Conservation (phyloP, 1,140 invertebrate genomes). For the Plodia interpunctella region DNA sequence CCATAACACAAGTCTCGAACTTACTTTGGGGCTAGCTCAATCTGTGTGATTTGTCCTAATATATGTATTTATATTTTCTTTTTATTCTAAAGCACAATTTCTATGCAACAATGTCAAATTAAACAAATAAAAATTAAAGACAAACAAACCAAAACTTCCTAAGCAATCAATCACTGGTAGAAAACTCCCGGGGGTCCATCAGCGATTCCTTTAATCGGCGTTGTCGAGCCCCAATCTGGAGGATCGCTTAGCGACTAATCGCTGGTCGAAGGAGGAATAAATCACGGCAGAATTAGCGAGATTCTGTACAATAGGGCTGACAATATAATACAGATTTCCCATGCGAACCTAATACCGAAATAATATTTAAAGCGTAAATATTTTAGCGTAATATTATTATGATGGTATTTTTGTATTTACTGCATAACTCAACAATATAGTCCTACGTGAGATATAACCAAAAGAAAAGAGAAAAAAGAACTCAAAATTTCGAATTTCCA, state of each 20-base stretch:
- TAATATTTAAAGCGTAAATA: neutral
- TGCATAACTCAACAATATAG: too few species aligned
- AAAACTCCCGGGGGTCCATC: neutral
- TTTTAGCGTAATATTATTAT: too few species aligned
- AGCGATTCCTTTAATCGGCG: constrained; percentile 4
- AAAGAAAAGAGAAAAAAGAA: too few species aligned
- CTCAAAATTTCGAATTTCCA: too few species aligned
- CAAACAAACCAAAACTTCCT: neutral
- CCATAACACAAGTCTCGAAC: too few species aligned
- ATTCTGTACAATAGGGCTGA: neutral
- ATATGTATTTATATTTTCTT: too few species aligned
- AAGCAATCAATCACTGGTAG: neutral
- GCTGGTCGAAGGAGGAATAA: constrained; percentile 1
- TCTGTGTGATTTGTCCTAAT: too few species aligned
- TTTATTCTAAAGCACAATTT: too few species aligned
- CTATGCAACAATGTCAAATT: neutral
- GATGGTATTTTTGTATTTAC: too few species aligned
- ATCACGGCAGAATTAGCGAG: neutral
- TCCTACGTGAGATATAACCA: too few species aligned
- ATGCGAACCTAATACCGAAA: too few species aligned
- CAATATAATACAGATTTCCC: neutral
- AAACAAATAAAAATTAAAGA: neutral
- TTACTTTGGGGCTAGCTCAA: too few species aligned
- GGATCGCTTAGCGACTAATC: constrained; percentile 1
- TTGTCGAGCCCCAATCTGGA: constrained; percentile 3